Base-by-base conservation (phyloP, 2,888 invertebrate species). In the Sympetrum striolatum region DNA sequence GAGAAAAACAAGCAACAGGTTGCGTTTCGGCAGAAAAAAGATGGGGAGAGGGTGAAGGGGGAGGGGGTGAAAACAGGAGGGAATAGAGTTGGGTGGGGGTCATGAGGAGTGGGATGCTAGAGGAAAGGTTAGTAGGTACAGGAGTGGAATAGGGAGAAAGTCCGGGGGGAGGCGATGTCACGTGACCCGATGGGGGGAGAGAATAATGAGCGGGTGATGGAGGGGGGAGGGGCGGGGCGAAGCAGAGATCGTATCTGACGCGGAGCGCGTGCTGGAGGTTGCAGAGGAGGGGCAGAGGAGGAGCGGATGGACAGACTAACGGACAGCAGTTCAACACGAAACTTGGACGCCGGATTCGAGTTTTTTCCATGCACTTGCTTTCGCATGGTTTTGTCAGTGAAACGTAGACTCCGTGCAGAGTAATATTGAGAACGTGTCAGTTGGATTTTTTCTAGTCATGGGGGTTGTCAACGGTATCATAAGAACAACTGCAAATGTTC, bases 221-320 rank as follows among this genome's bases (percentile, higher is more conserved):
- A 4, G 14, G 58, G 31, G 82, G 64, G 64, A 25, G 25, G 22
- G 64, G 73, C 14, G 22, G 64, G 64, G 58, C 31, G n/a, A n/a
- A 60, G 60, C 37, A n/a, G 86, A 86, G 86, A 86, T 86, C 60
- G 60, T 86, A 86, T 86, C 86, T 86, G 86, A 86, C 86, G 60
- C 86, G 22, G 86, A 60, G 86, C 86, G 86, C 86, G 86, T 86
- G 86, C 86, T 86, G 86, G 48, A 58, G 53, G 5, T n/a, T 53
- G 82, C 53, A 53, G 82, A 39, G 39, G 39, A 39, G 39, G 81
- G 81, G 81, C 48, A 39, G 81, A 12, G 37, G n/a, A n/a, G 44
- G 39, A 80, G 80, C 15, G 8, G 31, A 81, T 44, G 44, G 44
- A 44, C 44, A 8, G 44, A 44, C 81, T 81, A 48, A 81, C 81